Base-by-base conservation (phyloP, 2,797 vertebrate species). In the Gadopsis marmoratus region DNA sequence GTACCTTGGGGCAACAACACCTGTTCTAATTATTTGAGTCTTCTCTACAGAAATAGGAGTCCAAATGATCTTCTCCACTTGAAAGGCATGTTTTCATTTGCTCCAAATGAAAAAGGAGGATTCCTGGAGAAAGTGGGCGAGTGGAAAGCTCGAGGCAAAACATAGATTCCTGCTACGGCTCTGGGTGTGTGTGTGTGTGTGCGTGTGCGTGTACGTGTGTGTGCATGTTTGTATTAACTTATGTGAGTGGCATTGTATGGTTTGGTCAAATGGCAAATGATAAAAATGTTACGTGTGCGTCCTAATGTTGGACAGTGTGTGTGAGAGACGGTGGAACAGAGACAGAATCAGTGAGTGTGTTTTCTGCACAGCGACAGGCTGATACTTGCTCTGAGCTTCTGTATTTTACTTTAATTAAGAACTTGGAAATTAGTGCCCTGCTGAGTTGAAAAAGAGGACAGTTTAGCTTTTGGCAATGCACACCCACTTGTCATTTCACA, bases 1-100 rank as follows among this genome's bases (percentile, higher is more conserved):
- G 64, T 23, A 77, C 81, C 87, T 75, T 2, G 7, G 50, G 86
- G 82, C 63, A 1, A 53, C 77, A 82, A 53, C 58, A 65, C 83
- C 78, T 81, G 67, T 56, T 81, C 69, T 88, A 86, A 86, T 90
- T 83, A 87, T 89, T 73, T 76, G 45, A 86, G 85, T 81, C 74
- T 82, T 74, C 76, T 85, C 65, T 64, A 68, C 88, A 88, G 84
- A 89, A 86, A 88, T 85, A 83, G 83, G 51, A 71, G 43, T 88
- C 73, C 76, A 90, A 84, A 90, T 84, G 76, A 89, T 76, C 62
- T 71, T 66, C 79, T 85, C 59, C 55, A 92, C 91, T 90, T 91
- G 85, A 91, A 88, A 92, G 89, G 75, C 81, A 80, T 71, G 84
- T 87, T 92, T 91, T 80, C 82, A 86, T 89, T 91, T 88, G 71